A percentile compares a stretch with the other conserved stretches of the same genome.
These are phyloP conservation scores for Bembecia ichneumoniformis DNA, from an alignment of 2,888 invertebrate species.

Conservation along the genomic window DNA sequence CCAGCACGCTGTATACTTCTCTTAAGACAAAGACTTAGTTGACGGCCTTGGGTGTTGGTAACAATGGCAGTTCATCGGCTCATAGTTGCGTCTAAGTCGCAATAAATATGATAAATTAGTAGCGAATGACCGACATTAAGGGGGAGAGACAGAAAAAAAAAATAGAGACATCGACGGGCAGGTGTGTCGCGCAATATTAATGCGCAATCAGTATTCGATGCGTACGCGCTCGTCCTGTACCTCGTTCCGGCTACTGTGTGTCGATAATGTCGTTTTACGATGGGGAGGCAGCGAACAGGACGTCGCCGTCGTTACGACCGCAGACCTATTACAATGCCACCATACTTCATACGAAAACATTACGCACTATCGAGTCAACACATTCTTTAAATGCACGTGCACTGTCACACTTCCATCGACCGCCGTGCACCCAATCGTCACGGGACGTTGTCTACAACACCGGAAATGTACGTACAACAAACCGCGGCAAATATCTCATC, in stretches of 20 bases:
- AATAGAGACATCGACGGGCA: conserved; percentile 53
- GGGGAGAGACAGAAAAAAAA: conserved; percentile 55
- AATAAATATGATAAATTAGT: conserved; percentile 67
- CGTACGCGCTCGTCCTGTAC: conserved; percentile 67
- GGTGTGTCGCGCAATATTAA: conserved; percentile 70
- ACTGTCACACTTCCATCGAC: conserved; percentile 54
- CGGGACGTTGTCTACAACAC: conserved; percentile 24
- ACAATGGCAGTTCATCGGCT: conserved; percentile 51
- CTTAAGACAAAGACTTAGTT: conserved; percentile 29
- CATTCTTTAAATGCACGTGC: conserved; percentile 28
- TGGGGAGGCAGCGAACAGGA: conserved; percentile 64
- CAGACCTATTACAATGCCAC: conserved; percentile 68
- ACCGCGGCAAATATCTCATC: conserved; percentile 5
- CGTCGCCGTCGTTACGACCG: conserved; percentile 70
- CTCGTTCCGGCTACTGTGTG: conserved; percentile 72
- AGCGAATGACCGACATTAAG: conserved; percentile 69
- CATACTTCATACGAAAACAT: conserved; percentile 54
- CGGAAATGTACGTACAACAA: conserved; percentile 38
- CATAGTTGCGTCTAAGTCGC: conserved; percentile 49
- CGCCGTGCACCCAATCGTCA: conserved; percentile 27
- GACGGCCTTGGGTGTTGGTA: conserved; percentile 45
- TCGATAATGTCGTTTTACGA: conserved; percentile 73
- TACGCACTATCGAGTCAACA: conserved; percentile 34
- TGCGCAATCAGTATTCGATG: conserved; percentile 67
- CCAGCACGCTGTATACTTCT: background rate